Conservation (phyloP, 2,797 vertebrate genomes). For the Amblyraja radiata region DNA sequence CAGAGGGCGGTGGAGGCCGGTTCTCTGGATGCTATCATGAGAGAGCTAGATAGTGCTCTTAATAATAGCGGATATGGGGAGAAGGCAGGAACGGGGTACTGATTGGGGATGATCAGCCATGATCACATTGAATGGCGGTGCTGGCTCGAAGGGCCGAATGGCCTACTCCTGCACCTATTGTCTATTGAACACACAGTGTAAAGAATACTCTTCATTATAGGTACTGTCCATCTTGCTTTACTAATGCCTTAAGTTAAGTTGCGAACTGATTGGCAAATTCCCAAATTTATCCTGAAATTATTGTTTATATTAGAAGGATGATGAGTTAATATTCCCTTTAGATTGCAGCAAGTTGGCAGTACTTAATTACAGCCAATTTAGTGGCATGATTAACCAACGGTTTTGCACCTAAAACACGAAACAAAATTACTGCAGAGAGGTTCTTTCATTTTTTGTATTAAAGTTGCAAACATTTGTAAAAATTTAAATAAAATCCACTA, state of each 20-base stretch:
- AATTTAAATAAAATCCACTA: neutral
- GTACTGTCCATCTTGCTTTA: neutral
- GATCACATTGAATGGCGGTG: too few relatives aligned
- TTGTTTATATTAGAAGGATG: neutral
- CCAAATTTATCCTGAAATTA: neutral
- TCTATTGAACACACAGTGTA: too few relatives aligned
- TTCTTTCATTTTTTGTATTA: neutral
- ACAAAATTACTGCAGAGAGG: neutral
- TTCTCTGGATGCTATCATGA: too few relatives aligned
- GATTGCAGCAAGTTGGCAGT: neutral
- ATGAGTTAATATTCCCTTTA: neutral
- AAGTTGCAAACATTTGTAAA: neutral
- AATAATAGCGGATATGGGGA: too few relatives aligned
- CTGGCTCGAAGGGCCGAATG: too few relatives aligned
- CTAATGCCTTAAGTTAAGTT: neutral
- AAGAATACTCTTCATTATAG: neutral
- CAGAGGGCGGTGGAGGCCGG: too few relatives aligned
- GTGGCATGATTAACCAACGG: conserved; percentile 1
- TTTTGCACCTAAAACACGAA: neutral
- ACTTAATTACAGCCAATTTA: neutral
- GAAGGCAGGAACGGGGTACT: too few relatives aligned
- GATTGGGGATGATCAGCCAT: too few relatives aligned
- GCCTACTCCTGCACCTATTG: too few relatives aligned
- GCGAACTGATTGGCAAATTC: neutral
- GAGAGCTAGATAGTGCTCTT: too few relatives aligned